Base-by-base conservation (phyloP, 2,888 invertebrate species). In the Tetragonisca angustula region DNA sequence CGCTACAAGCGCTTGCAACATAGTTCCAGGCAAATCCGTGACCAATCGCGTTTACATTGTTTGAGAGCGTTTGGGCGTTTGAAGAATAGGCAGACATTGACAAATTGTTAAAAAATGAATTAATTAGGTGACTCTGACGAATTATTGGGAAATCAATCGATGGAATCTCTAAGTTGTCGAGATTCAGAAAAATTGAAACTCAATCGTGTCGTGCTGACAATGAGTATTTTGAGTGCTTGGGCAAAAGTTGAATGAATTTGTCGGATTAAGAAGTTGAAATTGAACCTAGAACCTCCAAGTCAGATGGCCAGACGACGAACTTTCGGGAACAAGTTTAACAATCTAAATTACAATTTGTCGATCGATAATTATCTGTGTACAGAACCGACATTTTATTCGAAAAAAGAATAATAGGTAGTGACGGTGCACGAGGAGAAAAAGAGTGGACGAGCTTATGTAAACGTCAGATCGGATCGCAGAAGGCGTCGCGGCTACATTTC, bases 401-500 rank as follows among this genome's bases (percentile, higher is more conserved):
- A 17, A 56, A 15, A 61, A 43, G 36, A 54, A 50, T 50, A n/a
- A 24, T 59, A n/a, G 32, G 50, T 24, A 5, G 59, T 13, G 59
- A 61, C n/a, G 43, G 61, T 27, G 15, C 50, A 36, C 17, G 4
- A 17, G 11, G 21, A 50, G n/a, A 27, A 68, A 32, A 54, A 49
- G 49, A 27, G 9, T 17, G 21, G 49, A 54, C n/a, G 50, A 65
- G 62, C 83, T 83, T 83, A 73, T 54, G 69, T 83, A 83, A 83
- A 83, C 69, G 62, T 65, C 67, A 64, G 79, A 83, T 76, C 72
- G 72, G 32, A 76, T 79, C 70, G 67, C 62, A 15, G 36, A 70
- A 72, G 32, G 70, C 59, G 83, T 70, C 67, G 69, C 69, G 65
- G 69, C 64, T 78, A 81, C 64, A 61, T 76, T 71, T 83, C 80